These are phyloP conservation scores for Ligdia adustata DNA, from an alignment of 2,888 invertebrate genomes.

Conservation along the genomic window DNA sequence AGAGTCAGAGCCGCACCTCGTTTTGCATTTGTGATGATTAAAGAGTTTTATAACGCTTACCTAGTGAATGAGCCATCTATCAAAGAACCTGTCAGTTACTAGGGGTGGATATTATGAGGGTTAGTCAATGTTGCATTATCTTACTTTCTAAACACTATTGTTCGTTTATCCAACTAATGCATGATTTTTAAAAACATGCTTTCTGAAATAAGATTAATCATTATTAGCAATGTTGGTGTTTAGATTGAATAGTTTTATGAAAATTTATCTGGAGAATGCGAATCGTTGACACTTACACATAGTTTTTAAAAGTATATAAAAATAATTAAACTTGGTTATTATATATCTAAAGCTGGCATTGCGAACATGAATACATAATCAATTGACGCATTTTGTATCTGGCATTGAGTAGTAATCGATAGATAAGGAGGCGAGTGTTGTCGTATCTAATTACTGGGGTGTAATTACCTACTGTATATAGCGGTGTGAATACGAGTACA, in stretches of 20 bases:
- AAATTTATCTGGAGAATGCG: too few species aligned
- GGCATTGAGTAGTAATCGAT: constrained; percentile 49
- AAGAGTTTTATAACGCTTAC: constrained; percentile 16
- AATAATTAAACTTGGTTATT: too few species aligned
- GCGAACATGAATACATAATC: background rate
- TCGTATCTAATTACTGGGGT: constrained; percentile 69
- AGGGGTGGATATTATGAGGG: constrained; percentile 16
- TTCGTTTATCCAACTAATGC: constrained; percentile 5
- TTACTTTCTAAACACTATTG: constrained; percentile 3
- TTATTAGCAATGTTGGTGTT: too few species aligned
- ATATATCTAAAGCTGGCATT: too few species aligned
- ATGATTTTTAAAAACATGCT: background rate
- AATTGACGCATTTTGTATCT: constrained; percentile 30
- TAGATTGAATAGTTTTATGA: too few species aligned
- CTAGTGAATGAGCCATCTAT: constrained; percentile 21
- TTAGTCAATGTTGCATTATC: constrained; percentile 6
- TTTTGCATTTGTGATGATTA: constrained; percentile 20
- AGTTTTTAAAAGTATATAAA: too few species aligned
- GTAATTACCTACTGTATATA: too few species aligned
- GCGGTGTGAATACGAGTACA: too few species aligned
- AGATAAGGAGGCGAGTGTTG: constrained; percentile 54
- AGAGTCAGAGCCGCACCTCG: constrained; percentile 21
- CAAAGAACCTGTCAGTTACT: constrained; percentile 17
- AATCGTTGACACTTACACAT: too few species aligned
- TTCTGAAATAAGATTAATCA: constrained; percentile 2